phyloP scores from a whole-genome alignment of 2,113 vertebrate species.

The Amia ocellicauda region DNA sequence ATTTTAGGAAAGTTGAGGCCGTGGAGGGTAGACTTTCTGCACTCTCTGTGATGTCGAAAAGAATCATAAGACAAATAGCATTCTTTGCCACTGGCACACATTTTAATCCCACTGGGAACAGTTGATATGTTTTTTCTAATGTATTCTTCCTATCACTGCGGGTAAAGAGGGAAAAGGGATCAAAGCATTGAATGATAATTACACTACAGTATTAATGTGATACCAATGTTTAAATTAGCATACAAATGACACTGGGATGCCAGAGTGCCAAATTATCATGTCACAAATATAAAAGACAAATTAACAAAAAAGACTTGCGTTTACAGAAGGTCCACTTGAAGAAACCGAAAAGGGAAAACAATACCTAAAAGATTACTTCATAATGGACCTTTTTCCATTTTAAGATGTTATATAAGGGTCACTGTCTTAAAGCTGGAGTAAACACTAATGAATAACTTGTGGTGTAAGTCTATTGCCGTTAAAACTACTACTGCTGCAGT shows the following conservation, averaged over 20 bases:
- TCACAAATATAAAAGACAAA: slow-evolving; percentile 14
- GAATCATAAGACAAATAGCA: background rate
- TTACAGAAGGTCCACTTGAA: background rate
- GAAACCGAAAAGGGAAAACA: background rate
- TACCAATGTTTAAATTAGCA: slow-evolving; percentile 10
- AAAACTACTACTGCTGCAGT: too few species aligned
- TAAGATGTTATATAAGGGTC: background rate
- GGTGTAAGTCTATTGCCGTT: too few species aligned
- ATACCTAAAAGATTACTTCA: background rate
- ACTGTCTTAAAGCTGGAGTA: background rate
- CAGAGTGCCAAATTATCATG: background rate
- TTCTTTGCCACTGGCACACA: background rate
- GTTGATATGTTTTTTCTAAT: slow-evolving; percentile 1
- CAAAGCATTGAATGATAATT: slow-evolving; percentile 3
- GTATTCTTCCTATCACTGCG: background rate
- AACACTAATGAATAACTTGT: slow-evolving; percentile 10
- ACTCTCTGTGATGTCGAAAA: background rate
- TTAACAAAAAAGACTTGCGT: slow-evolving; percentile 5
- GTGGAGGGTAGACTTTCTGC: background rate
- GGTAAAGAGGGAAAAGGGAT: background rate
- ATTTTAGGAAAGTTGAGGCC: background rate
- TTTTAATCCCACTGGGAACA: slow-evolving; percentile 8
- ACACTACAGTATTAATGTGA: slow-evolving; percentile 5
- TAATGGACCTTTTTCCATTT: background rate
- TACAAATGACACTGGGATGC: slow-evolving; percentile 10